Base-by-base conservation (phyloP, 2,888 invertebrate genomes). In the Agrochola macilenta region DNA sequence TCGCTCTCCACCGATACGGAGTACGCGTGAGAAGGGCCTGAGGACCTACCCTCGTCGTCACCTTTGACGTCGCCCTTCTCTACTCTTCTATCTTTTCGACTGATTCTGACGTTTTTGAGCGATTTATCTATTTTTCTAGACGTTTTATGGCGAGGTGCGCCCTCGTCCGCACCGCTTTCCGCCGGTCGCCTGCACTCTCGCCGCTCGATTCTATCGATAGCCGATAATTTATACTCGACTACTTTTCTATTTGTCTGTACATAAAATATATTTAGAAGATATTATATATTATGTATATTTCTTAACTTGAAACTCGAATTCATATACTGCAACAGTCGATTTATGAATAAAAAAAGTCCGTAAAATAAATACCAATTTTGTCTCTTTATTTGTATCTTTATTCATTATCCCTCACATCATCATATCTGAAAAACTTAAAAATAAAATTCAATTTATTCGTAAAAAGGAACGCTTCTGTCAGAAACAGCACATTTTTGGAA, bases 1-100 rank as follows among this genome's bases (percentile, higher is more conserved):
- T 97, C 97, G 78, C 96, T 97, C 74, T 98, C 98, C 68, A 98
- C 98, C 65, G 98, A 98, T 94, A 98, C 98, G 83, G 98, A 98
- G 96, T 98, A 98, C 93, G 98, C 98, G 97, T 98, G 97, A 98
- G 96, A 93, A 93, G 94, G 89, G 88, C 82, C 76, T 77, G 81
- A 80, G 87, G 83, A 85, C 80, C 80, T 77, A 77, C 74, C 84
- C 81, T 80, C 80, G 82, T 87, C 87, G 88, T 90, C 94, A 91
- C 92, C 92, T 84, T 86, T 87, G 87, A 88, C 82, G 88, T 88
- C 90, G 93, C 90, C 89, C 88, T 90, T 92, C 92, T 92, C 93
- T 89, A 91, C 92, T 94, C 93, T 94, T 94, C 95, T 95, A 93
- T 95, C 94, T 92, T 96, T 94, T 95, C 95, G 96, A 96, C 96